These are phyloP conservation scores for Margarornis squamiger DNA, from an alignment of 2,797 vertebrate genomes.

Conservation along the genomic window DNA sequence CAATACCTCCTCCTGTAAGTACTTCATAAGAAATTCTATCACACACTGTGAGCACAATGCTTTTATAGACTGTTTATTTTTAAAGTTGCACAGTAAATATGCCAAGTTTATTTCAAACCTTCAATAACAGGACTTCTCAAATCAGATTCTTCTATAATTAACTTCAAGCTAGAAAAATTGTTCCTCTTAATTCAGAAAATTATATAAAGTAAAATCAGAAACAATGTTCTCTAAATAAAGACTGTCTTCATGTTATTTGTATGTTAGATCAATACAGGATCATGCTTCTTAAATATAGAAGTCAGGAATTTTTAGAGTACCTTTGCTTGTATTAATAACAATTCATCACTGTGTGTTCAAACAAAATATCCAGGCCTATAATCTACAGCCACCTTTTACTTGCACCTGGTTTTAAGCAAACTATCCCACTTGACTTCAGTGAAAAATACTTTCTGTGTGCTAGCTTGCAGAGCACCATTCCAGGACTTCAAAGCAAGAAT, in stretches of 20 bases:
- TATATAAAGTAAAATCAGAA: background rate
- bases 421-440: conserved; percentile 14
- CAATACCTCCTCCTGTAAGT: background rate
- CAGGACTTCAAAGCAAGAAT: conserved; percentile 64
- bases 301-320: background rate
- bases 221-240: background rate
- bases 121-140: background rate
- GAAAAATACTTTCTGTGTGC: conserved; percentile 37
- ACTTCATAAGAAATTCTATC: background rate
- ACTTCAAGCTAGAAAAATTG: background rate
- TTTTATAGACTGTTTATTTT: background rate
- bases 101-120: background rate
- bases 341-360: background rate
- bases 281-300: background rate
- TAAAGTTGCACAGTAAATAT: background rate
- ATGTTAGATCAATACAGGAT: background rate
- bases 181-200: background rate
- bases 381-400: background rate
- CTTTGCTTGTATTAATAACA: conserved; percentile 2
- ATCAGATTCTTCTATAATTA: background rate
- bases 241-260: background rate
- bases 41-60: background rate
- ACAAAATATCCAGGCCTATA: background rate
- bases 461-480: conserved; percentile 35
- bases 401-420: conserved; percentile 39